A percentile compares a stretch with the other conserved stretches of the same genome.
Evolutionary conservation across 2,888 invertebrate species (phyloP).

Genomic region (Rugalucina vietnamica): DNA sequence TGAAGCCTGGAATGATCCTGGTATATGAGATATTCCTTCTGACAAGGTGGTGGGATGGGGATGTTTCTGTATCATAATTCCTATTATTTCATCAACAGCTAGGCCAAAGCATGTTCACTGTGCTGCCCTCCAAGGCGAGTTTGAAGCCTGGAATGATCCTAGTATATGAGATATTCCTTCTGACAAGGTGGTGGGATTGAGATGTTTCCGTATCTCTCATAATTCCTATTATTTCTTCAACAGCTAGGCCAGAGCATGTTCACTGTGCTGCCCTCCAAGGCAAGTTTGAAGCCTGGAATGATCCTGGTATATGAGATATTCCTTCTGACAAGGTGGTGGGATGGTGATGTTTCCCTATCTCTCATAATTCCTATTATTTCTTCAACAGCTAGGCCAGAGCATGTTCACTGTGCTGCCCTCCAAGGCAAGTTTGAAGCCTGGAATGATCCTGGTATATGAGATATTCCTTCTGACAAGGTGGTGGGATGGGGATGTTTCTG

Average conservation of each 20-base stretch:
- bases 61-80: slow-evolving; percentile 80
- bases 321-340: slow-evolving; percentile 80
- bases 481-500: slow-evolving; percentile 82
- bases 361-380: neutral
- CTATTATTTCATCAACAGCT: slow-evolving; percentile 66
- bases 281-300: slow-evolving; percentile 80
- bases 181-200: too few species aligned
- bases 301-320: slow-evolving; percentile 81
- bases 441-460: slow-evolving; percentile 82
- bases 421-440: slow-evolving; percentile 78
- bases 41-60: slow-evolving; percentile 82
- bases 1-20: slow-evolving; percentile 81
- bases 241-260: slow-evolving; percentile 82
- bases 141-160: slow-evolving; percentile 81
- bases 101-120: slow-evolving; percentile 82
- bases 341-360: slow-evolving; percentile 82
- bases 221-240: slow-evolving; percentile 9
- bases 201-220: too few species aligned
- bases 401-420: slow-evolving; percentile 82
- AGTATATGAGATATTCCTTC: slow-evolving; percentile 80
- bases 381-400: slow-evolving; percentile 79
- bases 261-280: slow-evolving; percentile 81
- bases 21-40: slow-evolving; percentile 81
- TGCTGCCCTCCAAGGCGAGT: slow-evolving; percentile 78
- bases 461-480: slow-evolving; percentile 80